Conservation (phyloP, 2,113 vertebrate genomes). For the Vidua chalybeata region DNA sequence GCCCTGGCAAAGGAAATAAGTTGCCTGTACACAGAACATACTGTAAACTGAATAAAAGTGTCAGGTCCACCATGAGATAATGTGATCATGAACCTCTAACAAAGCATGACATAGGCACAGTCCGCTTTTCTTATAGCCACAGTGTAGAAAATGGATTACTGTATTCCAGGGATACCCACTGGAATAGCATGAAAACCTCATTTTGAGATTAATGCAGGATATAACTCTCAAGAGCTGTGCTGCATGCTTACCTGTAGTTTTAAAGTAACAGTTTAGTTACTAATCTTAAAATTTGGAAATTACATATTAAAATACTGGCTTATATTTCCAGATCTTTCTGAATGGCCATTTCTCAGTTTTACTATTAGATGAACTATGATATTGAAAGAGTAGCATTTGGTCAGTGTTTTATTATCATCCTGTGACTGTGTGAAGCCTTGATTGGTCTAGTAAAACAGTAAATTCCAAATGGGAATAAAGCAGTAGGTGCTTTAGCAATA, state of each 20-base stretch:
- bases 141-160: slow-evolving; percentile 97
- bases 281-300: slow-evolving; percentile 23
- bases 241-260: slow-evolving; percentile 43
- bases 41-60: slow-evolving; percentile 98
- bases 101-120: slow-evolving; percentile 92
- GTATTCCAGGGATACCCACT: slow-evolving; percentile 78
- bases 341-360: background rate
- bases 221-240: slow-evolving; percentile 66
- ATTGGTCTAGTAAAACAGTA: background rate
- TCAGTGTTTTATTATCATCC: background rate
- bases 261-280: slow-evolving; percentile 11
- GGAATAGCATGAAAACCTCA: slow-evolving; percentile 80
- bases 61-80: slow-evolving; percentile 95
- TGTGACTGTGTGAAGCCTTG: background rate
- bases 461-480: background rate
- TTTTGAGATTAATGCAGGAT: slow-evolving; percentile 76
- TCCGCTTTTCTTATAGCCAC: slow-evolving; percentile 83
- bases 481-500: background rate
- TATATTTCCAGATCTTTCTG: background rate
- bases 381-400: background rate
- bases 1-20: slow-evolving; percentile 91
- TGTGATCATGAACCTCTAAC: slow-evolving; percentile 98
- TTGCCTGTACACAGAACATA: slow-evolving; percentile 88
- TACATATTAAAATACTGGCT: background rate
- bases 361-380: background rate